Conservation (phyloP, 2,113 vertebrate species). For the Malurus elegans region DNA sequence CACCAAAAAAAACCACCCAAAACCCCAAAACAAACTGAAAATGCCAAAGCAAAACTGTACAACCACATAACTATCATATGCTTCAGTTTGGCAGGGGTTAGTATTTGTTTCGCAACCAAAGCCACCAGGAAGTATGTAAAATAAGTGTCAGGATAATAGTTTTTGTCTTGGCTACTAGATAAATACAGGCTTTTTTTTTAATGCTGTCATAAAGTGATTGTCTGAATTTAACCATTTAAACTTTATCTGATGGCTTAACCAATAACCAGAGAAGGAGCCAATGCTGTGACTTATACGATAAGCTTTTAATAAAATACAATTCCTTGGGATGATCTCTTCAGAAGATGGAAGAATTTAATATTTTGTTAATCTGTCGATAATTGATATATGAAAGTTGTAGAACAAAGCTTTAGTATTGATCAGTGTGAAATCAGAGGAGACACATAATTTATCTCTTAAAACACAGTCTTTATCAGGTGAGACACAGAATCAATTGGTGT, state of each 20-base stretch:
- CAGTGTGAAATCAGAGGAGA: not conserved
- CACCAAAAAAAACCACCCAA: not conserved
- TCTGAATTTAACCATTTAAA: not conserved
- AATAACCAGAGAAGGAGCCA: not conserved
- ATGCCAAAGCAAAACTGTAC: not conserved
- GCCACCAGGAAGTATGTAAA: not conserved
- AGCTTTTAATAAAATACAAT: not conserved
- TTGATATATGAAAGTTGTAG: not conserved
- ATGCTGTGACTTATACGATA: not conserved
- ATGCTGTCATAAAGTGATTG: not conserved
- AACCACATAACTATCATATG: not conserved
- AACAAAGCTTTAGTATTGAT: not conserved
- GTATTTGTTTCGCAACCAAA: not conserved
- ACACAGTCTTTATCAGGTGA: not conserved
- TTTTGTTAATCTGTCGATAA: not conserved
- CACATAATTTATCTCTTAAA: not conserved
- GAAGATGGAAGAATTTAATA: not conserved
- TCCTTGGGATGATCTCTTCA: not conserved
- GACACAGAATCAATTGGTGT: not conserved
- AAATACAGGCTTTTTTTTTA: not conserved
- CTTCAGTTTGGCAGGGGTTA: not conserved
- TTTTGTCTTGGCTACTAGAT: not conserved
- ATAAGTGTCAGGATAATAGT: not conserved
- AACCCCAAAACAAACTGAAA: not conserved
- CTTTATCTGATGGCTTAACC: not conserved